phyloP scores from a whole-genome alignment of 2,113 vertebrate species.

The Andinoacara biseriatus region DNA sequence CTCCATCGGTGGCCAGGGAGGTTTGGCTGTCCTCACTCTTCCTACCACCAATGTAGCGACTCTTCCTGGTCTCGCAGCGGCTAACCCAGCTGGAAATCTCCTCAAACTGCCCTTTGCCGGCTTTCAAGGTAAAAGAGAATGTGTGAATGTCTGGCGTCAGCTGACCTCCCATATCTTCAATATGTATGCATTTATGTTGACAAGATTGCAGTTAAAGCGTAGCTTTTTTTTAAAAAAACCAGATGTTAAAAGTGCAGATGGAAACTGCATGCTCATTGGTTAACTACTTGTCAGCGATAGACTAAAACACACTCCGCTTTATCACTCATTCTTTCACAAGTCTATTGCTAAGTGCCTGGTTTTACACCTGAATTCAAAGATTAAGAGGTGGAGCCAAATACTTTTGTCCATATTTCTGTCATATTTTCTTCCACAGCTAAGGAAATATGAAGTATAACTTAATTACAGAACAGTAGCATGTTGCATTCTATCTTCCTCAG shows the following conservation, averaged over 20 bases:
- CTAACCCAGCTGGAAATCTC: slow-evolving; percentile 86
- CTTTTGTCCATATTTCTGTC: too few species aligned
- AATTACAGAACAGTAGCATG: background rate
- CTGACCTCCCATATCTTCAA: too few species aligned
- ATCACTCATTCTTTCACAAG: too few species aligned
- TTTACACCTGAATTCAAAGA: too few species aligned
- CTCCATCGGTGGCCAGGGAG: slow-evolving; percentile 91
- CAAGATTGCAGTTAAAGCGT: too few species aligned
- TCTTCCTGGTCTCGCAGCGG: slow-evolving; percentile 87
- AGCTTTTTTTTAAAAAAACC: background rate
- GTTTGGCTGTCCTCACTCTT: slow-evolving; percentile 93
- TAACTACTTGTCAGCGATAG: background rate
- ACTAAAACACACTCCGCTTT: background rate
- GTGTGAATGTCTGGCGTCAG: background rate
- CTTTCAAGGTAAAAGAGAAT: slow-evolving; percentile 86
- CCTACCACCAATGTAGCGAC: slow-evolving; percentile 92
- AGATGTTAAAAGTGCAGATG: background rate
- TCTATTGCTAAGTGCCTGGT: too few species aligned
- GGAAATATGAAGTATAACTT: background rate
- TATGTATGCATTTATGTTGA: too few species aligned
- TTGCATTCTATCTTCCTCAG: slow-evolving; percentile 70
- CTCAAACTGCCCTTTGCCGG: slow-evolving; percentile 92
- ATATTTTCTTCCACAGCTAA: too few species aligned
- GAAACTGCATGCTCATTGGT: background rate
- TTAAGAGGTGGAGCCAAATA: too few species aligned